These are phyloP conservation scores for Eulemur mongoz DNA, from an alignment of 2,797 vertebrate species.

Conservation along the genomic window DNA sequence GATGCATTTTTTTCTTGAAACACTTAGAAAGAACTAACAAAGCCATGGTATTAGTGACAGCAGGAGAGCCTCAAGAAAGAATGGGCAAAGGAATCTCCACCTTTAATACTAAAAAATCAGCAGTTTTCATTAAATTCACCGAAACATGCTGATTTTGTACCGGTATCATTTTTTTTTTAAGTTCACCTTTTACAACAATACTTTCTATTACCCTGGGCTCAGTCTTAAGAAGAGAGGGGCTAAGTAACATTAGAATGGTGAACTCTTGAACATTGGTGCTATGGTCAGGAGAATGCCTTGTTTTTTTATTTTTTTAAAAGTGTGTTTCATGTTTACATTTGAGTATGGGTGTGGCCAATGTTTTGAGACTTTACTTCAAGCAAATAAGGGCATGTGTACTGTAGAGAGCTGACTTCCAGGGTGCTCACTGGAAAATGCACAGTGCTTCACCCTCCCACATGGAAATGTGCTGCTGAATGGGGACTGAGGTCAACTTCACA, in stretches of 20 bases:
- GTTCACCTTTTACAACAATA: background rate
- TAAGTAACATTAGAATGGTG: background rate
- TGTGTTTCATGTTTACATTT: constrained; percentile 38
- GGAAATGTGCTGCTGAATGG: background rate
- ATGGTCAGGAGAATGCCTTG: background rate
- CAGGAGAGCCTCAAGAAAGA: background rate
- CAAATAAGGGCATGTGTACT: background rate
- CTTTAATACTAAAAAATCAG: background rate
- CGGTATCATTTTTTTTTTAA: background rate
- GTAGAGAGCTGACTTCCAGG: background rate
- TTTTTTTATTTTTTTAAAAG: background rate
- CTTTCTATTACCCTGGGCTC: background rate
- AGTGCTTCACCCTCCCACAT: background rate
- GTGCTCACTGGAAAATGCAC: background rate
- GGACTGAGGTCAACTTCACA: background rate
- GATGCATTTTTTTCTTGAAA: constrained; percentile 7
- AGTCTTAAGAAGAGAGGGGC: background rate
- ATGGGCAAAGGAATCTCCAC: background rate
- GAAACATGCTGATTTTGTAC: background rate
- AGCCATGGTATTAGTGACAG: background rate
- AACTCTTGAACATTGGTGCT: constrained; percentile 9
- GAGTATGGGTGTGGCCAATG: background rate
- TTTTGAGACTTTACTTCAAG: constrained; percentile 30
- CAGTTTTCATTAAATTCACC: constrained; percentile 27
- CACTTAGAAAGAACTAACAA: background rate